phyloP scores from a whole-genome alignment of 2,888 invertebrate species.

The Dorcus hopei region DNA sequence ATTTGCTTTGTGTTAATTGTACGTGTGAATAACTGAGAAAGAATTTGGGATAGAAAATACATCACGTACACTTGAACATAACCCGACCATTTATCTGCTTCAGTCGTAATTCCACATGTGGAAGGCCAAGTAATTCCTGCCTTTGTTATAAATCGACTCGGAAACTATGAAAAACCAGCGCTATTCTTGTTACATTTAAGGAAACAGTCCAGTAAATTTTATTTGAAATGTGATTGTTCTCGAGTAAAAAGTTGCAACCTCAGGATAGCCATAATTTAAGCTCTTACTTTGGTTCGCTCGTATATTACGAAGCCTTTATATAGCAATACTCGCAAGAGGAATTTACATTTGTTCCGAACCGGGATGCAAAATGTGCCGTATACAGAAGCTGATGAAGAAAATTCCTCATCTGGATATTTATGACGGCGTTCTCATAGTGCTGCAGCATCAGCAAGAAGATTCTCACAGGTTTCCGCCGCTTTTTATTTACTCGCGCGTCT shows the following conservation, averaged over 20 bases:
- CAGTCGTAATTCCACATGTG: too few relatives aligned
- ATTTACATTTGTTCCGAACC: too few relatives aligned
- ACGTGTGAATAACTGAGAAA: too few relatives aligned
- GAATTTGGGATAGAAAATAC: too few relatives aligned
- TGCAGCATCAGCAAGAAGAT: background rate
- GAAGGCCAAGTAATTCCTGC: too few relatives aligned
- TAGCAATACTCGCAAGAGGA: slow-evolving; percentile 4
- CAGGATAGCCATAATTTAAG: slow-evolving; percentile 15
- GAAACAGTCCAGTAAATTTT: slow-evolving; percentile 12
- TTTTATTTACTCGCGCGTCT: too few relatives aligned
- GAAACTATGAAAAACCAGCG: too few relatives aligned
- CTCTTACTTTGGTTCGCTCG: slow-evolving; percentile 15
- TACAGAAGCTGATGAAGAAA: background rate
- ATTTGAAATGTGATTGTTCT: slow-evolving; percentile 6
- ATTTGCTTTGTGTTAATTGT: too few relatives aligned
- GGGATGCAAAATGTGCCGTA: slow-evolving; percentile 2
- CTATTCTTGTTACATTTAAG: slow-evolving; percentile 10
- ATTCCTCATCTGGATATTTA: background rate
- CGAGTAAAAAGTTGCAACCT: slow-evolving; percentile 11
- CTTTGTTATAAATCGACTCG: too few relatives aligned
- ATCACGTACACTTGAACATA: too few relatives aligned
- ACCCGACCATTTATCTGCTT: too few relatives aligned
- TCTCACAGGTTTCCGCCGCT: too few relatives aligned
- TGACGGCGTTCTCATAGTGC: background rate
- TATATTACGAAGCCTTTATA: slow-evolving; percentile 16